Base-by-base conservation (phyloP, 2,888 invertebrate species). In the Hypselothyrea guttata region DNA sequence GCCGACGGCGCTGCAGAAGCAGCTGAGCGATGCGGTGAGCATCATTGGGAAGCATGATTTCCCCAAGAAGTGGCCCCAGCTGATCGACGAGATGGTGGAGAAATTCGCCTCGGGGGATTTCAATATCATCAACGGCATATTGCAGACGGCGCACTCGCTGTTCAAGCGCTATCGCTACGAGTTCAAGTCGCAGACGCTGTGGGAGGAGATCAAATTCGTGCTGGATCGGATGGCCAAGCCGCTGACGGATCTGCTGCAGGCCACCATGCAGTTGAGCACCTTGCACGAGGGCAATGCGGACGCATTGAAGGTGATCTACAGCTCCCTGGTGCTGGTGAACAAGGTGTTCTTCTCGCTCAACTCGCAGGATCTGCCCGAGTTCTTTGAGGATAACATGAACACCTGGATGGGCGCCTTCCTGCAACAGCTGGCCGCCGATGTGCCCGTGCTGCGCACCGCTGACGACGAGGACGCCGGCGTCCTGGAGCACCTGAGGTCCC, bases 261-360 rank as follows among this genome's bases (percentile, higher is more conserved):
- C 94, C 5, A 97, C 97, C 3, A 94, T 98, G 93, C 94, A 94
- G 61, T 90, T 98, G 28, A 93, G 95, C 0, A 92, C 93, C 71
- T 93, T 93, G 42, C 96, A 98, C 86, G 93, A 94, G 1, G 92
- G 92, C 82, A 97, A 98, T 89, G 92, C 93, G 0, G 94, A 93
- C 85, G 96, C 96, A 0, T 91, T 98, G 30, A 94, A 93, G 88
- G 93, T 97, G 3, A 96, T 98, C 71, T 98, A 97, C 84, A 94
- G 95, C 51, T 98, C 98, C 0, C 91, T 99, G 30, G 93, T 95
- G 15, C 91, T 98, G 18, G 95, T 98, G 55, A 95, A 95, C 85
- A 98, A 99, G 90, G 96, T 99, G 45, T 99, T 99, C 91, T 97
- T 97, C 90, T 98, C 98, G 0, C 92, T 99, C 13, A 99, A 99